phyloP scores from a whole-genome alignment of 2,888 invertebrate species.

The Taenaris catops region DNA sequence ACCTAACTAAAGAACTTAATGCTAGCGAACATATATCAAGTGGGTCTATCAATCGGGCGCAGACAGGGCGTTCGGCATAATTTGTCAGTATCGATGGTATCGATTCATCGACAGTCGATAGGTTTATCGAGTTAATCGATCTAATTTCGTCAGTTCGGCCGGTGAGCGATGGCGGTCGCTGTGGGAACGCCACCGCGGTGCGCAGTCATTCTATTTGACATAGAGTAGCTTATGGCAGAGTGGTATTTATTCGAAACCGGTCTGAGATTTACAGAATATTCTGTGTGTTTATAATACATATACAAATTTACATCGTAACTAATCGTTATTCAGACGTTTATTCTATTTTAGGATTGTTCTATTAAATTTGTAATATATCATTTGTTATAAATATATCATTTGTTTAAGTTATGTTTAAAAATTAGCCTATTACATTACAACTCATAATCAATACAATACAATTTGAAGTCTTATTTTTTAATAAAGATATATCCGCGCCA shows the following conservation, averaged over 20 bases:
- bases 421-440: too few relatives aligned
- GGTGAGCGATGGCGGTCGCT: slow-evolving; percentile 66
- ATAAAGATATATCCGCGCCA: too few relatives aligned
- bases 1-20: slow-evolving; percentile 14
- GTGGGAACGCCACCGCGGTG: slow-evolving; percentile 73
- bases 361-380: too few relatives aligned
- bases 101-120: slow-evolving; percentile 53
- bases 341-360: too few relatives aligned
- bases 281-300: too few relatives aligned
- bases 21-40: slow-evolving; percentile 14
- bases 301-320: too few relatives aligned
- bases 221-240: slow-evolving; percentile 35
- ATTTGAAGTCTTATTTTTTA: too few relatives aligned
- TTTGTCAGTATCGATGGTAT: slow-evolving; percentile 72
- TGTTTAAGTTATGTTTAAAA: too few relatives aligned
- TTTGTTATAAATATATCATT: too few relatives aligned
- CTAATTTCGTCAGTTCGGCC: slow-evolving; percentile 72
- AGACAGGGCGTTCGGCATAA: slow-evolving; percentile 62
- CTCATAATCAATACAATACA: too few relatives aligned
- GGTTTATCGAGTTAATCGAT: slow-evolving; percentile 77
- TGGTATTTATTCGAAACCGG: not conserved
- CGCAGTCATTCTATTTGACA: slow-evolving; percentile 54
- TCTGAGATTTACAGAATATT: too few relatives aligned
- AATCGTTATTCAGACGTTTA: too few relatives aligned
- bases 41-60: slow-evolving; percentile 28